Conservation (phyloP, 1,140 invertebrate species). For the Steinernema feltiae region DNA sequence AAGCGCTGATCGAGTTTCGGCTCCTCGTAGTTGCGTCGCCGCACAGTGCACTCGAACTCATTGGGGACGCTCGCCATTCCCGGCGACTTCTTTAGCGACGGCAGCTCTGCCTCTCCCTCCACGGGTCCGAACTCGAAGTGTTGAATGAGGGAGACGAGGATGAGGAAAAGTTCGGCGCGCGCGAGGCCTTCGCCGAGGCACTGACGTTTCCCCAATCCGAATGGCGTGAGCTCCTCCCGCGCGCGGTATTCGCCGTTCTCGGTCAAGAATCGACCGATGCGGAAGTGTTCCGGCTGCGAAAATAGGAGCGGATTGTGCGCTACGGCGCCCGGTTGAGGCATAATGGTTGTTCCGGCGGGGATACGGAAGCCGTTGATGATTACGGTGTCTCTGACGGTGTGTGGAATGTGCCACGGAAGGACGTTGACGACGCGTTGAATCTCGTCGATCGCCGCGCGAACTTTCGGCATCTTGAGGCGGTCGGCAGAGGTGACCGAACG, state of each 20-base stretch:
- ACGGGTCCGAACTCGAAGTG: constrained; percentile 39
- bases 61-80: constrained; percentile 33
- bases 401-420: constrained; percentile 40
- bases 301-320: constrained; percentile 72
- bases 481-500: not conserved
- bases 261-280: constrained; percentile 70
- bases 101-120: constrained; percentile 18
- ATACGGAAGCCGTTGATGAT: constrained; percentile 63
- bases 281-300: constrained; percentile 69
- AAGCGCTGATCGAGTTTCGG: not conserved
- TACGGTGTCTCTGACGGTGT: constrained; percentile 37
- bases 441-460: constrained; percentile 37
- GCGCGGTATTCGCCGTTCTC: constrained; percentile 66
- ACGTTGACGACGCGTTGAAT: constrained; percentile 44
- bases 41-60: constrained; percentile 16
- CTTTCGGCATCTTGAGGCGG: constrained; percentile 17
- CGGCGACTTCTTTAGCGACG: constrained; percentile 15
- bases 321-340: constrained; percentile 75
- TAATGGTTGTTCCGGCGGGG: constrained; percentile 65
- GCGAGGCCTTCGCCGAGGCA: constrained; percentile 57
- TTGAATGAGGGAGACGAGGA: constrained; percentile 46
- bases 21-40: not conserved
- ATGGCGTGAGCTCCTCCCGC: constrained; percentile 72
- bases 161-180: constrained; percentile 47
- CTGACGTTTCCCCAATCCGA: constrained; percentile 58